phyloP scores from a whole-genome alignment of 2,797 vertebrate species.

The Pitangus sulphuratus region DNA sequence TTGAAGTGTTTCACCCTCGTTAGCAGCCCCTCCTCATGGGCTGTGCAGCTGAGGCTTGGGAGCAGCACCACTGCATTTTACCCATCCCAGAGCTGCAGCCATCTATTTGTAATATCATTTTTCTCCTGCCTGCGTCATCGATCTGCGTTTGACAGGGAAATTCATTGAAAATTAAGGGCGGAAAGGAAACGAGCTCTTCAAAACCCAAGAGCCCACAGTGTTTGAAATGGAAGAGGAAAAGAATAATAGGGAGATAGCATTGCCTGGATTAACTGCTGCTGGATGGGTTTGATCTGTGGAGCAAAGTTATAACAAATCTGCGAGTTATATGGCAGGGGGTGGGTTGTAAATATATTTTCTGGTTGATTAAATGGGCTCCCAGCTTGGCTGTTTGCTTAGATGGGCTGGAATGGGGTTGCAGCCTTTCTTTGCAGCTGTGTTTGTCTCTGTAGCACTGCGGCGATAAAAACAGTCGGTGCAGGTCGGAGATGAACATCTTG shows the following conservation, averaged over 20 bases:
- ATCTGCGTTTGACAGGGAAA: slow-evolving; percentile 22
- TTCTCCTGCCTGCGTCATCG: not conserved
- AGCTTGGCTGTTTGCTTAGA: not conserved
- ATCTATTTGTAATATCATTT: not conserved
- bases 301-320: not conserved
- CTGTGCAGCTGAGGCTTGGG: not conserved
- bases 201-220: not conserved
- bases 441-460: slow-evolving; percentile 72
- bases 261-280: not conserved
- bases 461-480: slow-evolving; percentile 76
- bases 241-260: not conserved
- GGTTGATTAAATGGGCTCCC: not conserved
- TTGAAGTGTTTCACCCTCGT: not conserved
- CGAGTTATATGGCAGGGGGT: not conserved
- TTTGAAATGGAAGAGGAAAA: not conserved
- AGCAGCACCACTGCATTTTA: not conserved
- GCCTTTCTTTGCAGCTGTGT: not conserved
- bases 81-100: not conserved
- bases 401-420: not conserved
- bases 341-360: not conserved
- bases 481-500: slow-evolving; percentile 82
- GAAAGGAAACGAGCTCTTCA: not conserved
- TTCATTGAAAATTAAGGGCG: slow-evolving; percentile 11
- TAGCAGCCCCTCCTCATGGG: not conserved
- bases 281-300: not conserved